Conservation (phyloP, 2,888 invertebrate genomes). For the Epinotia bilunana region DNA sequence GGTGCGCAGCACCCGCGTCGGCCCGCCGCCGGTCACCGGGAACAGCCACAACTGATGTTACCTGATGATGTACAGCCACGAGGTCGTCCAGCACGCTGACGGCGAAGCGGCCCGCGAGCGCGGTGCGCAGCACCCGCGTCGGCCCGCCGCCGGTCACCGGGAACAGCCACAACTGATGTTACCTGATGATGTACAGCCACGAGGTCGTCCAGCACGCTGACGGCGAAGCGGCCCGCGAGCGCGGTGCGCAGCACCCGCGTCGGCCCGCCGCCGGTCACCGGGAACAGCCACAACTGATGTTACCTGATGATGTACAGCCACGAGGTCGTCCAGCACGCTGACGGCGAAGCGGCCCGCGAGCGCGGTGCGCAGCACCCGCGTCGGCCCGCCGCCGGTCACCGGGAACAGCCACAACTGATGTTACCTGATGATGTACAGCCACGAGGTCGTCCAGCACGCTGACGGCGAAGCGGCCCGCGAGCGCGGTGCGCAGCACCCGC, state of each 20-base stretch:
- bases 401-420: conserved; percentile 90
- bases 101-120: conserved; percentile 95
- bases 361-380: conserved; percentile 91
- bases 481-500: conserved; percentile 92
- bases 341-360: conserved; percentile 96
- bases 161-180: conserved; percentile 88
- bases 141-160: conserved; percentile 87
- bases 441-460: conserved; percentile 98
- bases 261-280: conserved; percentile 86
- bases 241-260: conserved; percentile 91
- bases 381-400: conserved; percentile 85
- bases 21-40: conserved; percentile 87
- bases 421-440: conserved; percentile 97
- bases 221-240: conserved; percentile 95
- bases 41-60: conserved; percentile 89
- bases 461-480: conserved; percentile 96
- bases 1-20: conserved; percentile 89
- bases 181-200: conserved; percentile 98
- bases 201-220: conserved; percentile 98
- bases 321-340: conserved; percentile 97
- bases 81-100: conserved; percentile 98
- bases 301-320: conserved; percentile 98
- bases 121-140: conserved; percentile 90
- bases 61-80: conserved; percentile 98
- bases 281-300: conserved; percentile 89